Base-by-base conservation (phyloP, 1,140 invertebrate species). In the Drosophila malerkotliana region DNA sequence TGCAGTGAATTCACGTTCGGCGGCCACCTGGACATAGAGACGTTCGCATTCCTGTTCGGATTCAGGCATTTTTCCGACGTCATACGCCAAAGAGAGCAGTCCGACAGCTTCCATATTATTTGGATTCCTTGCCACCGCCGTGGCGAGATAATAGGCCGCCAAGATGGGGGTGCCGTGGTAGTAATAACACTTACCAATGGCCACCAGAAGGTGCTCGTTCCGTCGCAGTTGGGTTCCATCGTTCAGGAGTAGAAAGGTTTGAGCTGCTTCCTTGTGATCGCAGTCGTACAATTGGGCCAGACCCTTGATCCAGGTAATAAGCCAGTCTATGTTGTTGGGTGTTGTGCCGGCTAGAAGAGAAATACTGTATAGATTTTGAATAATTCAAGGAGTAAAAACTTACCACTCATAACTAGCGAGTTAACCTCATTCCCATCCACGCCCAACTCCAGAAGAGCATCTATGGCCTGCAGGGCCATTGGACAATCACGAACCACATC, bases 401-500 rank as follows among this genome's bases (percentile, higher is more conserved):
- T 83, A 79, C 93, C 93, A 76, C 94, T 94, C 15, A 96, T 92
- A 47, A 96, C 94, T 28, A 96, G 79, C 8, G 94, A 93, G 72
- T 94, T 94, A 0, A 96, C 94, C 91, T 97, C 96, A 34, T 93
- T 93, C 21, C 94, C 95, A 83, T 95, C 95, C 8, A 96, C 93
- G 26, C 95, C 95, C 30, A 97, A 83, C 51, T 93, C 92, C 28
- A 97, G 87, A 5, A 97, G 91, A 15, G 94, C 94, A 80, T 94
- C 93, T 1, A 95, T 94, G 18, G 95, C 94, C 79, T 95, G 95
- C 28, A 97, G 66, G 0, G 96, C 95, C 67, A 96, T 91, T 1
- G 96, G 96, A 91, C 95, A 96, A 89, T 96, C 95, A 90, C 94
- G 93, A 12, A 97, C 77, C 14, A 97, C 95, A 92, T 97, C 96